Conservation (phyloP, 2,888 invertebrate genomes). For the Acleris holmiana region DNA sequence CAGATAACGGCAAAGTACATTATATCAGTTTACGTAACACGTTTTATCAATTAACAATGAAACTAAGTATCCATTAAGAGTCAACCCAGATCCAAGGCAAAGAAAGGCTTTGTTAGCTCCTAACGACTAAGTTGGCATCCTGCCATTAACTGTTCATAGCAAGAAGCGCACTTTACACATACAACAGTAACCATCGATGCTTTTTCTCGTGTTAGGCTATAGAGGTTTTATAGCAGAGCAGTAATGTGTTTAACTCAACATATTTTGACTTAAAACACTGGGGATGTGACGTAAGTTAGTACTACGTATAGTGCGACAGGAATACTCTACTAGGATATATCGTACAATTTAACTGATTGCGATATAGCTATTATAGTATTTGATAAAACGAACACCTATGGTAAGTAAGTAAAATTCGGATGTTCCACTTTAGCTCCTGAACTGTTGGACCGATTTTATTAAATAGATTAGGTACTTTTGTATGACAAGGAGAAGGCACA, state of each 20-base stretch:
- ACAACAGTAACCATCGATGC: conserved; percentile 4
- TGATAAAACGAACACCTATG: too few species aligned
- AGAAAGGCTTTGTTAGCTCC: conserved; percentile 31
- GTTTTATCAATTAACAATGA: conserved; percentile 21
- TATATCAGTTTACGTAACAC: conserved; percentile 10
- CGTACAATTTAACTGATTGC: too few species aligned
- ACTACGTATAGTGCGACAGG: too few species aligned
- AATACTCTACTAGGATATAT: too few species aligned
- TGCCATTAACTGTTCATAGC: conserved; percentile 27
- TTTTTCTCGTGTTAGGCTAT: neutral
- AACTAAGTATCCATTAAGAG: conserved; percentile 29
- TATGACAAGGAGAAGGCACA: too few species aligned
- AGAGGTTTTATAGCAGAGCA: neutral
- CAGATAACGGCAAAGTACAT: too few species aligned
- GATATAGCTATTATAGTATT: too few species aligned
- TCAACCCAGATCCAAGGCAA: conserved; percentile 25
- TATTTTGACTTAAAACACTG: neutral
- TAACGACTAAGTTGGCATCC: conserved; percentile 37
- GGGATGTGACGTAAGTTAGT: too few species aligned
- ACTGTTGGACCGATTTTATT: too few species aligned
- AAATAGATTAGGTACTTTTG: too few species aligned
- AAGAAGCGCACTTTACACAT: neutral
- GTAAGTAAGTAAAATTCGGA: too few species aligned
- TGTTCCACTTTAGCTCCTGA: too few species aligned
- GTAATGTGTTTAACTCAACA: neutral